Conservation (phyloP, 2,797 vertebrate genomes). For the Silurus lanzhouensis region DNA sequence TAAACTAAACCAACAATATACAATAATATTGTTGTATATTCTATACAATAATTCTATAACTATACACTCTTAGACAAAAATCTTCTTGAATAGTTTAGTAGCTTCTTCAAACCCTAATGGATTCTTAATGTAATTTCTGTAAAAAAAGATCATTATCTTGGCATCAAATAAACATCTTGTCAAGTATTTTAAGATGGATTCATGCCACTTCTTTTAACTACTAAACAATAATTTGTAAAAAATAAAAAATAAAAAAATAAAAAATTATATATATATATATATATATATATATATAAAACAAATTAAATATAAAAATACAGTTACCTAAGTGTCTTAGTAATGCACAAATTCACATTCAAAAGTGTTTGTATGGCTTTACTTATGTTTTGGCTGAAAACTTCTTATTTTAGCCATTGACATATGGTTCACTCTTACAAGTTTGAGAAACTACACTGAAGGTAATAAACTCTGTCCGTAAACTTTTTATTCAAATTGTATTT, state of each 20-base stretch:
- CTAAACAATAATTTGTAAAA: neutral
- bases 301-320: neutral
- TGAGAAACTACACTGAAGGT: slow-evolving; percentile 1
- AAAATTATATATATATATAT: neutral
- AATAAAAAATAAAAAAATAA: neutral
- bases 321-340: neutral
- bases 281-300: too few species aligned
- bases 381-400: neutral
- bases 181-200: neutral
- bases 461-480: neutral
- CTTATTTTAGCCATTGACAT: slow-evolving; percentile 11
- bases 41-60: neutral
- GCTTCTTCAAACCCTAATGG: neutral
- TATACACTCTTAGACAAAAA: neutral
- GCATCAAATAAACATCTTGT: neutral
- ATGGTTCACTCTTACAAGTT: slow-evolving; percentile 12
- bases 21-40: too few species aligned
- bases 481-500: slow-evolving; percentile 31
- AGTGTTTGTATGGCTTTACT: neutral
- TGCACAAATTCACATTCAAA: neutral
- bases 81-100: neutral
- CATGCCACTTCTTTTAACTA: neutral
- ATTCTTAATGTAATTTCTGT: neutral
- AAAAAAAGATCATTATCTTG: neutral
- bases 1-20: neutral